Percentiles rank a stretch among this genome's conserved stretches.
Conservation (phyloP, 2,888 invertebrate genomes). For the Leptopilina syphax region DNA sequence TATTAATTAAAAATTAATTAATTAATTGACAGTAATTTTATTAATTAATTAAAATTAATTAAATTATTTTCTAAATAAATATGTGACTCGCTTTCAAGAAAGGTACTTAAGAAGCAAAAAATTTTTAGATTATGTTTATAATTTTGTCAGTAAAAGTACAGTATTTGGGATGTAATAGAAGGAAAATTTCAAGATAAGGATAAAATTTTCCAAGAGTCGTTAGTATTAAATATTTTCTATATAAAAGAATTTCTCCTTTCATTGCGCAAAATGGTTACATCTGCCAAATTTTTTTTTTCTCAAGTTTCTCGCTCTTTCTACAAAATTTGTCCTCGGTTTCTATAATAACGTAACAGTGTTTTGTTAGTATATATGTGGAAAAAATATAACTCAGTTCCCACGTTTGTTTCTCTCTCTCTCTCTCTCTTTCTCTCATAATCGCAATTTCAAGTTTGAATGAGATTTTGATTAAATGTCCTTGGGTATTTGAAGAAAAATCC, state of each 20-base stretch:
- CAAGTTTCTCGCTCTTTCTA: background rate
- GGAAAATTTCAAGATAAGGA: no score
- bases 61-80: background rate
- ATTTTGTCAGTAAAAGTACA: no score
- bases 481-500: background rate
- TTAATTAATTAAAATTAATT: no score
- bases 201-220: no score
- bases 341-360: background rate
- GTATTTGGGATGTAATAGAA: no score
- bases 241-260: background rate
- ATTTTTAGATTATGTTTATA: no score
- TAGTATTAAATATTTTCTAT: background rate
- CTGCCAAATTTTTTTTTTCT: slow-evolving; percentile 29
- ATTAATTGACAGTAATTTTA: no score
- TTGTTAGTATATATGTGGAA: background rate
- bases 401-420: background rate
- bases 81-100: background rate
- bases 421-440: background rate
- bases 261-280: background rate
- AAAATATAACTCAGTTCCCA: slow-evolving; percentile 32
- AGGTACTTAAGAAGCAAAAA: no score
- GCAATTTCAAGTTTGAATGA: background rate
- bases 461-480: background rate
- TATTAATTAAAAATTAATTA: no score
- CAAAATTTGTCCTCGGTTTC: slow-evolving; percentile 8